A percentile compares a stretch with the other conserved stretches of the same genome.
Conservation (phyloP, 2,797 vertebrate genomes). For the Amniataba percoides region DNA sequence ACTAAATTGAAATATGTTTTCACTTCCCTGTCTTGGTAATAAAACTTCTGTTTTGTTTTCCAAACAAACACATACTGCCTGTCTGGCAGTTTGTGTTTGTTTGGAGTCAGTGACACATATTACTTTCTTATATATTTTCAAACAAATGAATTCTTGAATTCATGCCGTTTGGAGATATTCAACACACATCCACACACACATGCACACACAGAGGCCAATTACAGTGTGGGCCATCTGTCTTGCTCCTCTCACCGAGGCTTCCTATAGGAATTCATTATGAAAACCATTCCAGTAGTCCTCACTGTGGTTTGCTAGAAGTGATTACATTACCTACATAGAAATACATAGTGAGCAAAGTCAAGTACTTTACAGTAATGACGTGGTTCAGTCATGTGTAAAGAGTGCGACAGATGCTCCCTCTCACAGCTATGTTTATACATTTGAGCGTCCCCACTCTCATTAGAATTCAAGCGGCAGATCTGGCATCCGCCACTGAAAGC, state of each 20-base stretch:
- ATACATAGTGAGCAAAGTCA: slow-evolving; percentile 34
- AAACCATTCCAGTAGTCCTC: slow-evolving; percentile 41
- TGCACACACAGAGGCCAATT: slow-evolving; percentile 56
- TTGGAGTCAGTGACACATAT: background rate
- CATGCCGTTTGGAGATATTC: slow-evolving; percentile 10
- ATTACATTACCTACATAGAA: slow-evolving; percentile 47
- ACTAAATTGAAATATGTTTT: background rate
- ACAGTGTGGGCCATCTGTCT: slow-evolving; percentile 62
- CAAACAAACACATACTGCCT: background rate
- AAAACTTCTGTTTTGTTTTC: slow-evolving; percentile 4
- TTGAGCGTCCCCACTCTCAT: slow-evolving; percentile 48
- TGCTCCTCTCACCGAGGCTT: slow-evolving; percentile 51
- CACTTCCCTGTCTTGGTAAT: background rate
- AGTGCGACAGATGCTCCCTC: slow-evolving; percentile 65
- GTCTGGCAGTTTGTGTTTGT: slow-evolving; percentile 3
- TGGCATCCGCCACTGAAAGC: slow-evolving; percentile 11
- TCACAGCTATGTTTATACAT: slow-evolving; percentile 38
- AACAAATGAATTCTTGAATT: slow-evolving; percentile 22
- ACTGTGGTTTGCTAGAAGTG: slow-evolving; percentile 35
- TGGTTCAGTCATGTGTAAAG: slow-evolving; percentile 56
- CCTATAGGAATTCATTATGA: slow-evolving; percentile 67
- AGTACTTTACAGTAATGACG: slow-evolving; percentile 47
- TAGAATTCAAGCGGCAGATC: slow-evolving; percentile 28
- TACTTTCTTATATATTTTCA: slow-evolving; percentile 14
- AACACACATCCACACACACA: slow-evolving; percentile 13